These are phyloP conservation scores for Grammomys dolichurus DNA, from an alignment of 2,113 vertebrate genomes.

Conservation along the genomic window DNA sequence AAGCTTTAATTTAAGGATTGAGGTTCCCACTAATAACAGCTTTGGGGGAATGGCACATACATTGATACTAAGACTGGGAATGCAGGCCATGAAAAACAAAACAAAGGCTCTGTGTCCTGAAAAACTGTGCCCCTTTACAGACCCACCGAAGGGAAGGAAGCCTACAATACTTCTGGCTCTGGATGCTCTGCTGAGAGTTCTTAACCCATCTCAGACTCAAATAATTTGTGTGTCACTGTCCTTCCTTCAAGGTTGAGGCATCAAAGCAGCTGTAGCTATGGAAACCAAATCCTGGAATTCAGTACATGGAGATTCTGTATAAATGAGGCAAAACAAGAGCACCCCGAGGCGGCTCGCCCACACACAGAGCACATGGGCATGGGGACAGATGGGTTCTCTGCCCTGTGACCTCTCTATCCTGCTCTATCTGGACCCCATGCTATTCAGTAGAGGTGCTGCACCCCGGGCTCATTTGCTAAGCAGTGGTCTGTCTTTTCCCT, in stretches of 20 bases:
- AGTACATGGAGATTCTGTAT: not conserved
- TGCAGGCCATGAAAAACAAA: not conserved
- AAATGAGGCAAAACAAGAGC: not conserved
- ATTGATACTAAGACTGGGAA: not conserved
- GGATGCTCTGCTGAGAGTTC: not conserved
- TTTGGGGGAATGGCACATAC: not conserved
- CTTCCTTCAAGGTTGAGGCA: not conserved
- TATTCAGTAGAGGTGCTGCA: not conserved
- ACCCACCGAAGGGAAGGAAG: not conserved
- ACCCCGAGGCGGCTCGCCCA: not conserved
- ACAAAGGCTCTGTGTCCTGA: not conserved
- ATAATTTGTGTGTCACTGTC: not conserved
- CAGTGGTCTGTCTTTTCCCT: not conserved
- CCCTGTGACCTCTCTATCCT: not conserved
- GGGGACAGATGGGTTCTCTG: fast-evolving
- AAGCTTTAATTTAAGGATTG: not conserved
- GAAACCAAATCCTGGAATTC: not conserved
- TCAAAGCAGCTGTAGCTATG: not conserved
- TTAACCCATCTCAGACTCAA: not conserved
- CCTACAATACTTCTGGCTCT: not conserved
- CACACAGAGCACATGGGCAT: not conserved
- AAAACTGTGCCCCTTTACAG: not conserved
- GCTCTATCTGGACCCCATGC: not conserved
- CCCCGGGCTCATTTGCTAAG: not conserved
- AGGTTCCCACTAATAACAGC: not conserved